A percentile compares a stretch with the other conserved stretches of the same genome.
phyloP scores from a whole-genome alignment of 1,140 invertebrate species.

The Papilio machaon region DNA sequence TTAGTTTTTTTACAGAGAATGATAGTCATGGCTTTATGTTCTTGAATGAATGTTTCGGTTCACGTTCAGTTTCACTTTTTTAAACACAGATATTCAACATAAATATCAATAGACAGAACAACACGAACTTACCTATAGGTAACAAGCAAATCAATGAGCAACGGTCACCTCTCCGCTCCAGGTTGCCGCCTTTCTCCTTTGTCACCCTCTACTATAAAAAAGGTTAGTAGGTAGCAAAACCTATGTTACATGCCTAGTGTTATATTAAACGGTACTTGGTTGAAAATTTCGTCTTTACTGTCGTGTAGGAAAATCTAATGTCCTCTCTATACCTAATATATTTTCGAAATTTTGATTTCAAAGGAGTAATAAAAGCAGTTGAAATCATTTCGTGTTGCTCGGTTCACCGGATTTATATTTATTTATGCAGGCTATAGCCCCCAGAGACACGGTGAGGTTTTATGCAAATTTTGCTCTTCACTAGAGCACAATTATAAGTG shows the following conservation, averaged over 20 bases:
- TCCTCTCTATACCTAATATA: not conserved
- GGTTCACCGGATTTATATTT: conserved; percentile 59
- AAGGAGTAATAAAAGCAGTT: not conserved
- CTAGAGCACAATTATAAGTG: conserved; percentile 61
- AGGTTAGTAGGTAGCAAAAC: too few relatives aligned
- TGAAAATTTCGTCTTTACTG: too few relatives aligned
- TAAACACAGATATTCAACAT: too few relatives aligned
- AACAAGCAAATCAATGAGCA: not conserved
- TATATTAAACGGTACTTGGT: too few relatives aligned
- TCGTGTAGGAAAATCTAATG: too few relatives aligned
- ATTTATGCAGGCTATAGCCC: conserved; percentile 63
- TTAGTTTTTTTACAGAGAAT: not conserved
- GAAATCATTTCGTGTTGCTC: conserved; percentile 40
- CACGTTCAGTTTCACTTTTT: too few relatives aligned
- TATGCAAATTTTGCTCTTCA: conserved; percentile 70
- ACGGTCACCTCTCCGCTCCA: too few relatives aligned
- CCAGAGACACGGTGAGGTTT: conserved; percentile 52
- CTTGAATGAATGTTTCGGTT: not conserved
- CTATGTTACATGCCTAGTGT: too few relatives aligned
- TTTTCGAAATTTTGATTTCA: not conserved
- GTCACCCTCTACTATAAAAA: too few relatives aligned
- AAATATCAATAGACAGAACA: not conserved
- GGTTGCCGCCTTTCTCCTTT: too few relatives aligned
- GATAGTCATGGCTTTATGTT: not conserved
- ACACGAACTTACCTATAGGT: too few relatives aligned